Evolutionary conservation across 2,888 invertebrate species (phyloP).

Genomic region (Apamea monoglypha): DNA sequence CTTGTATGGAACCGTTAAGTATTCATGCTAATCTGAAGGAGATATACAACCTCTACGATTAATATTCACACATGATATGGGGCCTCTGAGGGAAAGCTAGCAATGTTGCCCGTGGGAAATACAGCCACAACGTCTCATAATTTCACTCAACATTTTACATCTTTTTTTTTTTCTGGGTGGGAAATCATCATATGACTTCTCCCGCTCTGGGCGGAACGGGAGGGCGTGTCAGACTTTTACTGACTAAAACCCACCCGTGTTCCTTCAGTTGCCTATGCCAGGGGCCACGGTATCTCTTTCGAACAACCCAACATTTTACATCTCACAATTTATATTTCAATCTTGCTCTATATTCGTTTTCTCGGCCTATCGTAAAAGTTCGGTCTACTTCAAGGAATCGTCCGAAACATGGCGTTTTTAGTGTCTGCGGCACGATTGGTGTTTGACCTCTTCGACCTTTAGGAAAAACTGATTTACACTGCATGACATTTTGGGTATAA

Average conservation of each 20-base stretch:
- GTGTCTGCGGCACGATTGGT: constrained; percentile 38
- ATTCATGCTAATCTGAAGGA: constrained; percentile 21
- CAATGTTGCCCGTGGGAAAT: constrained; percentile 55
- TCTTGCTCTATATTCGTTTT: constrained; percentile 56
- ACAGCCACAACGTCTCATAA: constrained; percentile 32
- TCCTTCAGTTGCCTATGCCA: too few species aligned
- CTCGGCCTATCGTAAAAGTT: constrained; percentile 51
- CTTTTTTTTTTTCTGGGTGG: too few species aligned
- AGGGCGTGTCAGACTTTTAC: too few species aligned
- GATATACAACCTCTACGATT: constrained; percentile 15
- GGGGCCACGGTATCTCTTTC: too few species aligned
- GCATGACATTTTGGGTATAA: neutral
- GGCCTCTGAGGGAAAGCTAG: constrained; percentile 26
- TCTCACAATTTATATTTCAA: constrained; percentile 58
- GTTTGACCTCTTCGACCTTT: constrained; percentile 40
- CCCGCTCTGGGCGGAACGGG: too few species aligned
- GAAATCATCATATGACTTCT: too few species aligned
- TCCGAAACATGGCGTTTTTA: constrained; percentile 35
- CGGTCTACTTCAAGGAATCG: constrained; percentile 37
- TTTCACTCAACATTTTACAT: constrained; percentile 61
- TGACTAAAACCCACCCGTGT: too few species aligned
- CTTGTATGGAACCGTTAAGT: constrained; percentile 19
- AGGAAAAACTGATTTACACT: constrained; percentile 32
- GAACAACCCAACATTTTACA: constrained; percentile 60
- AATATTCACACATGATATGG: constrained; percentile 47